Conservation (phyloP, 2,888 invertebrate genomes). For the Rhagonycha lutea region DNA sequence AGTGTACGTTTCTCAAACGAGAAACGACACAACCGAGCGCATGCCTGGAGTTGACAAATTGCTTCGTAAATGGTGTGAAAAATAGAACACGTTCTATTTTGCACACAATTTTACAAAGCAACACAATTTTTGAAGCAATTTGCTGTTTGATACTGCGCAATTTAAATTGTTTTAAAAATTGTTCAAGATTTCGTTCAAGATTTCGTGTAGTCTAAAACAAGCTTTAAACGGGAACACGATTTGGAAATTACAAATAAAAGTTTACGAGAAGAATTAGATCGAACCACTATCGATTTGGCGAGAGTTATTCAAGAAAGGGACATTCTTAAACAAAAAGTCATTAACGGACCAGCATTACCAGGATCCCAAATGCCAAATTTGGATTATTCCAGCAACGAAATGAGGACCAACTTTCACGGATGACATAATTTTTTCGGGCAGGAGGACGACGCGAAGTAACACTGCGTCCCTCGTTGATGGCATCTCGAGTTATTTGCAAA, state of each 20-base stretch:
- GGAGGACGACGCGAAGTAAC: conserved; percentile 44
- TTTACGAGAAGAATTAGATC: conserved; percentile 76
- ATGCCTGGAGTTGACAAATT: too few relatives aligned
- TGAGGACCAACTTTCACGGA: conserved; percentile 65
- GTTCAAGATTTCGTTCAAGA: too few relatives aligned
- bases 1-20: too few relatives aligned
- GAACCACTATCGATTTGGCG: conserved; percentile 73
- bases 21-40: too few relatives aligned
- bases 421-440: conserved; percentile 64
- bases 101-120: too few relatives aligned
- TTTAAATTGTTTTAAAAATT: too few relatives aligned
- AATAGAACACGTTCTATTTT: too few relatives aligned
- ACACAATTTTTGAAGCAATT: too few relatives aligned
- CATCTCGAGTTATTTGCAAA: conserved; percentile 5
- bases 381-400: conserved; percentile 52
- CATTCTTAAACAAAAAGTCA: conserved; percentile 75
- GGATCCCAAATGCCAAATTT: conserved; percentile 41
- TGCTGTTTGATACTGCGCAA: too few relatives aligned
- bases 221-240: conserved; percentile 84
- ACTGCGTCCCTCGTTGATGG: conserved; percentile 23
- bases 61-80: too few relatives aligned
- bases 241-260: conserved; percentile 84
- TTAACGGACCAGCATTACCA: conserved; percentile 45
- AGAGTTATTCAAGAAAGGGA: conserved; percentile 81
- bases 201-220: too few relatives aligned